phyloP scores from a whole-genome alignment of 1,140 invertebrate species.

The Apis laboriosa region DNA sequence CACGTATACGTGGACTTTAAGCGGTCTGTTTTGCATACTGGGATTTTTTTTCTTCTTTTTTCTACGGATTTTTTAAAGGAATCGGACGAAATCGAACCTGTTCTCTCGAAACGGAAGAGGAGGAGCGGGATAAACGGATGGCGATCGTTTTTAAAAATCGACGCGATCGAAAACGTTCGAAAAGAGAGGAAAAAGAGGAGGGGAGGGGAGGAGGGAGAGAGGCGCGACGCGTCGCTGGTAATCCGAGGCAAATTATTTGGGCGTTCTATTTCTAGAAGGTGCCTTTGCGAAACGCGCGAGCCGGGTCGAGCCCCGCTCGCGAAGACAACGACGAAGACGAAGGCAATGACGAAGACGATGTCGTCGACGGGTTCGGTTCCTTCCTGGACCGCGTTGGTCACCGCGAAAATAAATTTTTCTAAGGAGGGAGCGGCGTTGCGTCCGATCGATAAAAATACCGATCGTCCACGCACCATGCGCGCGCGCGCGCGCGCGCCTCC shows the following conservation, averaged over 20 bases:
- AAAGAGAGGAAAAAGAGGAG: constrained; percentile 11
- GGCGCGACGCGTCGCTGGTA: constrained; percentile 74
- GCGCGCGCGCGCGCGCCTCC: constrained; percentile 8
- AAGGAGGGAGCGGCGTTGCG: constrained; percentile 24
- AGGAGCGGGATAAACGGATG: neutral
- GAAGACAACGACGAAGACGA: constrained; percentile 55
- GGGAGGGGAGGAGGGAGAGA: constrained; percentile 31
- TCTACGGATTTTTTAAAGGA: neutral
- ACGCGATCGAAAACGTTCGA: neutral
- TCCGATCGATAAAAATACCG: constrained; percentile 59
- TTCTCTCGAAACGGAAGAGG: neutral
- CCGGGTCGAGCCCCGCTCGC: constrained; percentile 71
- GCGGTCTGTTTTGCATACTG: neutral
- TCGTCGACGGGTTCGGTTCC: constrained; percentile 39
- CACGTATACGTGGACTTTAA: neutral
- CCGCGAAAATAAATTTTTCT: constrained; percentile 66
- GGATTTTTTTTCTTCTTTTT: neutral
- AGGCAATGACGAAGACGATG: constrained; percentile 43
- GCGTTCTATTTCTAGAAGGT: constrained; percentile 82
- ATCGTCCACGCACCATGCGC: constrained; percentile 4
- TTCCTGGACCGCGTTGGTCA: constrained; percentile 48
- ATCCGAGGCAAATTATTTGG: constrained; percentile 82
- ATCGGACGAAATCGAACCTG: neutral
- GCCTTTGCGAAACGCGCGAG: constrained; percentile 80
- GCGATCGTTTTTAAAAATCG: constrained; percentile 21